These are phyloP conservation scores for Platysternon megacephalum DNA, from an alignment of 2,113 vertebrate species.

Conservation along the genomic window DNA sequence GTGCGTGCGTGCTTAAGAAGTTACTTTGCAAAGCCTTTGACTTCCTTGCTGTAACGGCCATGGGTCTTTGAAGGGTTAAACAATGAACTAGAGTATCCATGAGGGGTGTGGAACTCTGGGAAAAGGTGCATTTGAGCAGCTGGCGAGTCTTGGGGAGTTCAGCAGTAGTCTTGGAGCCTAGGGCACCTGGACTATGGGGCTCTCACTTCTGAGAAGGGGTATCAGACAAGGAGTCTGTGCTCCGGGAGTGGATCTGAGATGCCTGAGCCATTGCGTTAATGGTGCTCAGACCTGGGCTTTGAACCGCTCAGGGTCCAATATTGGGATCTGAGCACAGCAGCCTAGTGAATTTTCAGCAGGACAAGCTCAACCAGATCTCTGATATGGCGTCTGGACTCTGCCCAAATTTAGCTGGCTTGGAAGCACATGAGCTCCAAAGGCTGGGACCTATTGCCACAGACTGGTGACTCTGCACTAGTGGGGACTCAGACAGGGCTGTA, in stretches of 20 bases:
- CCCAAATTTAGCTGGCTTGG: not conserved
- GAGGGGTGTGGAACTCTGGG: not conserved
- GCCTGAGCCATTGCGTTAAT: not conserved
- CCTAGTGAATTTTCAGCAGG: not conserved
- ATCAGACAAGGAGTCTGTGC: not conserved
- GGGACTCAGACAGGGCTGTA: not conserved
- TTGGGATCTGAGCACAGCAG: not conserved
- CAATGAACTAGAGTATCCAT: not conserved
- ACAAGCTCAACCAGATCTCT: not conserved
- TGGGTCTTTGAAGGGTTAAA: not conserved
- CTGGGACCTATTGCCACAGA: not conserved
- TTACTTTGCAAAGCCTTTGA: not conserved
- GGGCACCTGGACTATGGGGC: not conserved
- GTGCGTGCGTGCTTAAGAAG: not conserved
- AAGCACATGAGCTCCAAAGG: not conserved
- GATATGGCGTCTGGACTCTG: not conserved
- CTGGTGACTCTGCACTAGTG: not conserved
- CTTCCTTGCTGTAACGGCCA: not conserved
- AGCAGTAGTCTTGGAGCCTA: not conserved
- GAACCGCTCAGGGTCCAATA: not conserved
- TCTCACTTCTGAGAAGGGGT: not conserved
- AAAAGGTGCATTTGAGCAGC: not conserved
- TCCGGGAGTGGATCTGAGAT: not conserved
- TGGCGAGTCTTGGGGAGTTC: not conserved
- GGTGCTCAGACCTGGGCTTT: not conserved